Evolutionary conservation across 2,888 invertebrate species (phyloP), one percentile per base, ranked within the genome.

Genomic region (Orthosia gothica): DNA sequence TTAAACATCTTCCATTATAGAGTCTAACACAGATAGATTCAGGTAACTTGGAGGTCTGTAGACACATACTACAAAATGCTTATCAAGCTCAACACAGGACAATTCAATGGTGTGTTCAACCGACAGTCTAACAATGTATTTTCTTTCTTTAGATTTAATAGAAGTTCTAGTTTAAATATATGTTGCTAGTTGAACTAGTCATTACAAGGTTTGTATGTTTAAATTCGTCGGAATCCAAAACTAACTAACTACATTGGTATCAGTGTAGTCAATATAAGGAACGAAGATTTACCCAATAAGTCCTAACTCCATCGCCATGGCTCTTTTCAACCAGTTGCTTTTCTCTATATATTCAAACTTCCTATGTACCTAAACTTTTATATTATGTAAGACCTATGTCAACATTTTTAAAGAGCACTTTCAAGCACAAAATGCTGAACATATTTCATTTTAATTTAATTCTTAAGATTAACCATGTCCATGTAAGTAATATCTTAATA

Each of bases 401-500:
- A 23, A 54, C 55, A 57, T 20, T 55, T 20, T 47, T 52, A 66
- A n/a, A 26, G 13, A 59, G 58, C 70, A 68, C 52, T 59, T 61
- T 68, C 9, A 78, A 76, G 87, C 86, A 84, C 85, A 87, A 86
- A 86, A 76, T 49, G 40, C 69, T 81, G 57, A 59, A 71, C 45
- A 63, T 82, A 65, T 76, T 78, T 80, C 75, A 75, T 76, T 78
- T 80, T 76, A 75, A 72, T 82, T 69, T 82, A 69, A 83, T 75
- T 63, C 50, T 32, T 76, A 80, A 84, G 74, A 55, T 74, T 70
- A 86, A 75, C 57, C 66, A 78, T 83, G 85, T 84, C 82, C 84
- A 88, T 86, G 69, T 84, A 82, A 81, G 74, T 85, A 85, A 73
- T 80, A 84, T 70, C 62, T 74, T 74, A 68, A 76, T 82, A 81